Conservation (phyloP, 2,888 invertebrate species). For the Stegana nigrithorax region DNA sequence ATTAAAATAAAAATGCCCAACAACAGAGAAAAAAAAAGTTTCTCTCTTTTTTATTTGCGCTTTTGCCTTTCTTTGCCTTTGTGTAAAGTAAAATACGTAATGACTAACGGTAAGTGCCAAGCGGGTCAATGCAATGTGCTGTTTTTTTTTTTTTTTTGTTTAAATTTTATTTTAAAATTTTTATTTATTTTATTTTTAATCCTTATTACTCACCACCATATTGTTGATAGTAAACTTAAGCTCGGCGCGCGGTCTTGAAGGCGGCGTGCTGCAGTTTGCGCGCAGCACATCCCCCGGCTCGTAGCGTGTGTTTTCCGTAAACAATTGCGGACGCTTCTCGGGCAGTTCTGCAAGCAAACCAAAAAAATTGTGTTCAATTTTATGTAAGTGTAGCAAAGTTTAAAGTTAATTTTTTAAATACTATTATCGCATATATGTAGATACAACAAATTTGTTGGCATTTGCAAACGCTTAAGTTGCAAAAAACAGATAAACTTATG, state of each 20-base stretch:
- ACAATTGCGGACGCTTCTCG: constrained; percentile 75
- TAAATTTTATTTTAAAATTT: background rate
- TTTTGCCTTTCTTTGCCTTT: background rate
- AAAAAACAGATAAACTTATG: too few species aligned
- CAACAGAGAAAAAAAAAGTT: background rate
- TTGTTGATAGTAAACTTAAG: constrained; percentile 84
- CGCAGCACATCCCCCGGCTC: constrained; percentile 79
- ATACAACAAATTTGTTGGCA: too few species aligned
- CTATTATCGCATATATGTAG: too few species aligned
- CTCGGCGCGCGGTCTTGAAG: constrained; percentile 80
- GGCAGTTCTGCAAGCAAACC: constrained; percentile 77
- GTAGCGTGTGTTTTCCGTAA: constrained; percentile 80
- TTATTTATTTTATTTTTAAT: constrained; percentile 22
- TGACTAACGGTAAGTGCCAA: background rate
- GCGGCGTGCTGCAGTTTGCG: constrained; percentile 84
- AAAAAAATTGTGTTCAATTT: too few species aligned
- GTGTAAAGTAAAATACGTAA: background rate
- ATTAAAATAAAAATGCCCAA: constrained; percentile 4
- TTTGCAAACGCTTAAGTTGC: too few species aligned
- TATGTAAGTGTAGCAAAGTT: too few species aligned
- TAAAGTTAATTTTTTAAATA: too few species aligned
- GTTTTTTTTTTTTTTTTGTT: background rate
- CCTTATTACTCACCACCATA: constrained; percentile 75
- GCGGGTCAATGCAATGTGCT: too few species aligned
- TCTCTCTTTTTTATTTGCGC: too few species aligned